Percentiles rank a stretch among this genome's conserved stretches.
Evolutionary conservation across 2,888 invertebrate genomes (phyloP).

Genomic region (Vanessa cardui): DNA sequence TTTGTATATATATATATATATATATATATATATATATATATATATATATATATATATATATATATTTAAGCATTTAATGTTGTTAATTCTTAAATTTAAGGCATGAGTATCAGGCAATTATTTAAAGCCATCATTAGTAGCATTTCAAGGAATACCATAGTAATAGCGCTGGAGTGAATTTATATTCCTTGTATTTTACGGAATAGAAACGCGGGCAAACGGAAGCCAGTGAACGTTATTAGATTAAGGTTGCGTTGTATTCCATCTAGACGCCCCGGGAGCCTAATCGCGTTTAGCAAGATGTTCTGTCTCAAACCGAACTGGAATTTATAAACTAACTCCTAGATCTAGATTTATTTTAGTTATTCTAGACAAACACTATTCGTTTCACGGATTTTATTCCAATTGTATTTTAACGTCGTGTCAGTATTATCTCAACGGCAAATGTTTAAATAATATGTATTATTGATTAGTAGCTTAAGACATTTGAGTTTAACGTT

Average conservation of each 20-base stretch:
- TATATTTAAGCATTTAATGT: too few species aligned
- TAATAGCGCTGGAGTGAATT: neutral
- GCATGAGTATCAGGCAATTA: too few species aligned
- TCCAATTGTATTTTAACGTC: neutral
- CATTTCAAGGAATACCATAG: too few species aligned
- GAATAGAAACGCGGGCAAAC: neutral
- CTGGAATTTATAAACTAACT: neutral
- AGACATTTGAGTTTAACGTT: too few species aligned
- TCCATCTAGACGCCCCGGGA: neutral
- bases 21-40: too few species aligned
- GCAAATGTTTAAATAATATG: too few species aligned
- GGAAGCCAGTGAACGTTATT: conserved; percentile 7
- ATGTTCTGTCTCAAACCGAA: neutral
- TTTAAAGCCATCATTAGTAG: too few species aligned
- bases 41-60: too few species aligned
- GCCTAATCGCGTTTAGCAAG: conserved; percentile 3
- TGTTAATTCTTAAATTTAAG: too few species aligned
- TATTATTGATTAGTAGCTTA: too few species aligned
- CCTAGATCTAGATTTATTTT: neutral
- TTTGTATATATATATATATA: too few species aligned
- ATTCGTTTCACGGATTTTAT: neutral
- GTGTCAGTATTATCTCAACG: too few species aligned
- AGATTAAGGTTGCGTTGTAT: conserved; percentile 3
- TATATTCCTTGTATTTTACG: neutral
- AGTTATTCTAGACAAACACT: neutral